Evolutionary conservation across 2,113 vertebrate genomes (phyloP), one percentile per base, ranked within the genome.

Genomic region (Ellobius talpinus): DNA sequence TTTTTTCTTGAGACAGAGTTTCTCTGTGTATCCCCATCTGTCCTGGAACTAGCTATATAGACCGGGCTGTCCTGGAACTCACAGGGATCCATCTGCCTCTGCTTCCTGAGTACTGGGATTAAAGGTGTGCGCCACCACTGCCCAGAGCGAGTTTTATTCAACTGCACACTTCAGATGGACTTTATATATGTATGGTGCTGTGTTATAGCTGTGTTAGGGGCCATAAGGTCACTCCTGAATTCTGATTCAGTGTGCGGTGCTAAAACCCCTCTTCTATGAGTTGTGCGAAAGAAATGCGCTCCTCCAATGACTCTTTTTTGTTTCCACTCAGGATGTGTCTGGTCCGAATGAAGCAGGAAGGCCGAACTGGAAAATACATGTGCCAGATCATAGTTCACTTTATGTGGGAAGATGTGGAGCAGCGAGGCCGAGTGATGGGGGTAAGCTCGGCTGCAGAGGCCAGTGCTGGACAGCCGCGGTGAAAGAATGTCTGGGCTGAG

Each of bases 371-470:
- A 39, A 99, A 99, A 91, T 99, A 99, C 97, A 99, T 99, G 99
- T 99, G 99, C 90, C 99, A 98, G 66, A 99, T 99, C 97, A 99
- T 99, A 1, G 99, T 99, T 73, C 99, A 99, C 98, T 99, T 99
- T 97, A 99, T 99, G 99, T 99, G 99, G 99, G 99, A 99, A 97
- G 99, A 99, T 1, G 99, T 99, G 1, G 99, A 99, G 29, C 99
- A 99, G 98, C 99, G 99, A 98, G 99, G 99, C 94, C 99, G 99
- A 98, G 99, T 99, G 95, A 99, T 99, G 99, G 99, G 99, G 99
- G 99, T 99, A 97, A 99, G 99, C 16, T 84, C 79, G 72, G 55
- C 94, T 3, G 90, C 79, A 42, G 45, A 90, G 93, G 73, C 39
- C 92, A 11, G 3, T 87, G 47, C 45, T 68, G 42, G 61, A 77